Evolutionary conservation across 2,888 invertebrate species (phyloP).

Genomic region (Phalangium opilio): DNA sequence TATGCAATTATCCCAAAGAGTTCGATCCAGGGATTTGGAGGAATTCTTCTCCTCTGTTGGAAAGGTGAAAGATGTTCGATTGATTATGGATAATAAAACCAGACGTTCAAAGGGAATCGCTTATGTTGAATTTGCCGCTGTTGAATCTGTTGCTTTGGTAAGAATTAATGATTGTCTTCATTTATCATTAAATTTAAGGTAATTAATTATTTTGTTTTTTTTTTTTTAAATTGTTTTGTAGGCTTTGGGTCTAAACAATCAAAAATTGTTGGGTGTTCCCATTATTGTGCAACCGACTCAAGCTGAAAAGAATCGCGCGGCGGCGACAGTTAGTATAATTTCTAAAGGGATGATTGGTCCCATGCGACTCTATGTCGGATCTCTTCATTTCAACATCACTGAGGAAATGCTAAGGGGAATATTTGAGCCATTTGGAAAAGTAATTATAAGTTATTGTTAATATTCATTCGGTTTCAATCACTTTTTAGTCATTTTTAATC

Average conservation of each 20-base stretch:
- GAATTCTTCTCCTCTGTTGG: slow-evolving; percentile 99
- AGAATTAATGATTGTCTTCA: slow-evolving; percentile 27
- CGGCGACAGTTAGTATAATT: slow-evolving; percentile 41
- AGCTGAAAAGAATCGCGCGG: slow-evolving; percentile 49
- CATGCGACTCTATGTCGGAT: slow-evolving; percentile 92
- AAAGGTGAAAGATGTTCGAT: slow-evolving; percentile 83
- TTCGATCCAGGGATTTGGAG: slow-evolving; percentile 83
- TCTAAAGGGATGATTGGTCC: slow-evolving; percentile 83
- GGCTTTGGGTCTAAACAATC: slow-evolving; percentile 90
- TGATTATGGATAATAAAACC: slow-evolving; percentile 98
- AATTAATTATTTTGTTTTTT: slow-evolving; percentile 4
- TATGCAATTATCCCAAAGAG: slow-evolving; percentile 91
- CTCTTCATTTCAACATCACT: slow-evolving; percentile 93
- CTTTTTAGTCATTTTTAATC: no score
- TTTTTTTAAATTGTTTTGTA: slow-evolving; percentile 31
- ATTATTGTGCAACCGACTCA: slow-evolving; percentile 97
- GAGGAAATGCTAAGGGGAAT: slow-evolving; percentile 97
- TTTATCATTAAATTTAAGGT: neutral
- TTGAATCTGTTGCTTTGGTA: slow-evolving; percentile 88
- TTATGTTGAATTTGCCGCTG: slow-evolving; percentile 98
- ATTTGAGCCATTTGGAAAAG: slow-evolving; percentile 94
- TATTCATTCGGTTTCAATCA: no score
- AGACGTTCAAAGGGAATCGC: slow-evolving; percentile 97
- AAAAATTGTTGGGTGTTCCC: slow-evolving; percentile 85
- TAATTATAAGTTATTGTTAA: no score